These are phyloP conservation scores for Argya squamiceps DNA, from an alignment of 2,797 vertebrate species.

Conservation along the genomic window DNA sequence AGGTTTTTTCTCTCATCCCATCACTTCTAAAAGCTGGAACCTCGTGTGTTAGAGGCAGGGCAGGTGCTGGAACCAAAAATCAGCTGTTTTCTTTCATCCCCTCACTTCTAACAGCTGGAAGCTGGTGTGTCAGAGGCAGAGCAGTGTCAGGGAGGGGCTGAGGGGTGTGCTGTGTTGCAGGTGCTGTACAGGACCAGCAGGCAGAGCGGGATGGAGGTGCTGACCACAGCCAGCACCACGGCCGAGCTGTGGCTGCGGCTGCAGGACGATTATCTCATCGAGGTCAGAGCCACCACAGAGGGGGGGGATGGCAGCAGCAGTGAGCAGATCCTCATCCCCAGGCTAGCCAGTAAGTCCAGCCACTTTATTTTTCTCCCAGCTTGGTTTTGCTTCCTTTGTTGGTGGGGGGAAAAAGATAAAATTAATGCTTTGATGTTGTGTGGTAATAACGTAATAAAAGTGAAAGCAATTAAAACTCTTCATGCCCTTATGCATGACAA, in stretches of 20 bases:
- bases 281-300: slow-evolving; percentile 87
- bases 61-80: neutral
- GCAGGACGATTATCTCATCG: slow-evolving; percentile 88
- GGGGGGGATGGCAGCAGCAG: slow-evolving; percentile 90
- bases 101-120: fast-evolving
- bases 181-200: slow-evolving; percentile 87
- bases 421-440: neutral
- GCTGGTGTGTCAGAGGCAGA: fast-evolving
- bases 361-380: neutral
- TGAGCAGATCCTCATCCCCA: slow-evolving; percentile 91
- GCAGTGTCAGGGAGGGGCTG: neutral
- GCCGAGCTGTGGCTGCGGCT: slow-evolving; percentile 84
- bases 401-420: neutral
- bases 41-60: fast-evolving
- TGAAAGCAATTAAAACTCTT: slow-evolving; percentile 24
- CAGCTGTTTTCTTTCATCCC: neutral
- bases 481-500: neutral
- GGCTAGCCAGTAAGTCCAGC: slow-evolving; percentile 83
- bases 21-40: fast-evolving
- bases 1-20: fast-evolving
- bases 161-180: slow-evolving; percentile 60
- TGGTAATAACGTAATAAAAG: neutral
- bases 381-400: neutral
- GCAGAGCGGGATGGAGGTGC: slow-evolving; percentile 75
- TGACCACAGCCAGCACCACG: slow-evolving; percentile 83